Conservation (phyloP, 2,888 invertebrate species). For the Alloscopus bannaensis region DNA sequence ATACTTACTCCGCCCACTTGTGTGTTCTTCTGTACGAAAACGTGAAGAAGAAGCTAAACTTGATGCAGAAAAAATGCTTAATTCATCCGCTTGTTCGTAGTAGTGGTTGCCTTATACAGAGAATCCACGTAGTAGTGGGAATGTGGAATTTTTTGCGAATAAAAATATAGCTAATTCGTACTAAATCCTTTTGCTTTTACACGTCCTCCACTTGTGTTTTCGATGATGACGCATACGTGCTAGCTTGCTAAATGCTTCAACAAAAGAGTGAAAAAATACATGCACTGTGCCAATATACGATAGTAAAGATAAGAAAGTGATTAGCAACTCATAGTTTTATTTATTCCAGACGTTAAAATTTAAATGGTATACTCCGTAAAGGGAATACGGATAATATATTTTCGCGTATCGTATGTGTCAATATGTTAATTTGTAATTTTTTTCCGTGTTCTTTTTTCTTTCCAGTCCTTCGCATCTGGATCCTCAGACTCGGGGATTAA, state of each 20-base stretch:
- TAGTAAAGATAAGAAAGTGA: constrained; percentile 38
- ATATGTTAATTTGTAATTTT: constrained; percentile 22
- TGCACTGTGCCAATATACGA: neutral
- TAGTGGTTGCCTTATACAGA: constrained; percentile 8
- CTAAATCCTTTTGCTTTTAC: too few species aligned
- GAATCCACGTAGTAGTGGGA: neutral
- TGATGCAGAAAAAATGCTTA: constrained; percentile 13
- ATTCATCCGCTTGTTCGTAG: neutral
- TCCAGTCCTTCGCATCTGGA: constrained; percentile 92
- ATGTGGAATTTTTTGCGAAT: neutral
- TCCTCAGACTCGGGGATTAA: constrained; percentile 94
- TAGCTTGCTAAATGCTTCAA: too few species aligned
- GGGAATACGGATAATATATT: constrained; percentile 58
- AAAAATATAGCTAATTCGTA: too few species aligned
- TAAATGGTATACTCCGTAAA: constrained; percentile 33
- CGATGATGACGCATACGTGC: neutral
- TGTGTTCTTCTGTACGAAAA: constrained; percentile 30
- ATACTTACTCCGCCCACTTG: constrained; percentile 31
- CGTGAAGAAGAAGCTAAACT: constrained; percentile 22
- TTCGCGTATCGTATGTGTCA: constrained; percentile 30
- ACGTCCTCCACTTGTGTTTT: too few species aligned
- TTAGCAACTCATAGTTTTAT: constrained; percentile 36
- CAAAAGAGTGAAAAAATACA: too few species aligned
- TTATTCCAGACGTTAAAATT: constrained; percentile 15
- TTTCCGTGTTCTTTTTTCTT: constrained; percentile 56